Percentiles rank a stretch among this genome's conserved stretches.
Evolutionary conservation across 2,797 vertebrate species (phyloP).

Genomic region (Takifugu ocellatus): DNA sequence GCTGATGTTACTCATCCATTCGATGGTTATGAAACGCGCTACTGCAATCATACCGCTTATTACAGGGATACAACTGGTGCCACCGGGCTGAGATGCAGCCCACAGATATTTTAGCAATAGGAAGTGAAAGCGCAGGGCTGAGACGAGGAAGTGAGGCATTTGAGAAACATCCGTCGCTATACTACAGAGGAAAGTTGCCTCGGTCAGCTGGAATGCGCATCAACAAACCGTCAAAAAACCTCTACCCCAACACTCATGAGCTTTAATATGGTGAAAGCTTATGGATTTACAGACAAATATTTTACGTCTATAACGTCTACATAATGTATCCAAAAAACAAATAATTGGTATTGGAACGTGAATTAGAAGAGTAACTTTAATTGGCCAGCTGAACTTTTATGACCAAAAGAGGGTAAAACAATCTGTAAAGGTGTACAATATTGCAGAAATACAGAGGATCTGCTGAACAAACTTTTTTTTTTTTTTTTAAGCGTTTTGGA

Average conservation of each 20-base stretch:
- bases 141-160: constrained; percentile 60
- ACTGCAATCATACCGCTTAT: neutral
- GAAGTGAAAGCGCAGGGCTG: constrained; percentile 55
- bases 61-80: neutral
- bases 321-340: no score
- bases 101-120: neutral
- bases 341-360: no score
- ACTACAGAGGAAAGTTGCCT: constrained; percentile 24
- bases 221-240: constrained; percentile 9
- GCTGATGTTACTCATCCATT: neutral
- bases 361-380: no score
- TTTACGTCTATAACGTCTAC: no score
- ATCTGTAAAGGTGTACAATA: no score
- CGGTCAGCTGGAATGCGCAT: constrained; percentile 30
- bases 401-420: no score
- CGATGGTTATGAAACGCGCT: neutral
- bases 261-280: no score
- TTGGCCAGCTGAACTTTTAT: no score
- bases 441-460: no score
- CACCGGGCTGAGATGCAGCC: neutral
- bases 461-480: no score
- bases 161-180: constrained; percentile 34
- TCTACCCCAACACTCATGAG: neutral
- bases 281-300: no score
- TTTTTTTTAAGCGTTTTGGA: neutral